Evolutionary conservation across 2,797 vertebrate genomes (phyloP).

Genomic region (Lycodopsis pacificus): DNA sequence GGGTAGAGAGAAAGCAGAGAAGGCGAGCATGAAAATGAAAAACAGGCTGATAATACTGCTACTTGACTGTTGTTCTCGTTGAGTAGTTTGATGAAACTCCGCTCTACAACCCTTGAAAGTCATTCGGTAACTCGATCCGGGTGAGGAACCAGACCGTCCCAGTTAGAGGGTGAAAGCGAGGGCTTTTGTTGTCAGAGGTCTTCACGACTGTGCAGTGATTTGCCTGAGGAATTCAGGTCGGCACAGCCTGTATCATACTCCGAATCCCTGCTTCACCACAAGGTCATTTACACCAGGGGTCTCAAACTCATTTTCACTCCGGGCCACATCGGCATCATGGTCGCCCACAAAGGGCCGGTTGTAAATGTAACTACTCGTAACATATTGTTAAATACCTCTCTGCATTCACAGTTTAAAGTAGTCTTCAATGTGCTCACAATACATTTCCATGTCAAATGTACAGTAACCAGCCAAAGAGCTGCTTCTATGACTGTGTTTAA

Average conservation of each 20-base stretch:
- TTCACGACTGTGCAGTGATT: conserved; percentile 35
- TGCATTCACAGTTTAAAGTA: too few relatives aligned
- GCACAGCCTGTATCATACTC: neutral
- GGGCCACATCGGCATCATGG: too few relatives aligned
- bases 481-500: too few relatives aligned
- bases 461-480: too few relatives aligned
- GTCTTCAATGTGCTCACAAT: too few relatives aligned
- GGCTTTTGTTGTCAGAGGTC: conserved; percentile 33
- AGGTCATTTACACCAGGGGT: neutral
- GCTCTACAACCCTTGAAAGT: conserved; percentile 5
- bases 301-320: too few relatives aligned
- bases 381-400: too few relatives aligned
- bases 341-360: too few relatives aligned
- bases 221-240: conserved; percentile 16
- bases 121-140: neutral
- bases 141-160: neutral
- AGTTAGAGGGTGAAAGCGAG: neutral
- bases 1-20: neutral
- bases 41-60: neutral
- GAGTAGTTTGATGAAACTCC: neutral
- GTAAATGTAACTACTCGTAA: too few relatives aligned
- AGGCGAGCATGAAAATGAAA: neutral
- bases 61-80: neutral
- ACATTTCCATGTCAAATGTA: too few relatives aligned
- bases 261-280: conserved; percentile 6